Percentiles rank a stretch among this genome's conserved stretches.
These are phyloP conservation scores for Phorcus lineatus DNA, from an alignment of 2,888 invertebrate genomes.

Conservation along the genomic window DNA sequence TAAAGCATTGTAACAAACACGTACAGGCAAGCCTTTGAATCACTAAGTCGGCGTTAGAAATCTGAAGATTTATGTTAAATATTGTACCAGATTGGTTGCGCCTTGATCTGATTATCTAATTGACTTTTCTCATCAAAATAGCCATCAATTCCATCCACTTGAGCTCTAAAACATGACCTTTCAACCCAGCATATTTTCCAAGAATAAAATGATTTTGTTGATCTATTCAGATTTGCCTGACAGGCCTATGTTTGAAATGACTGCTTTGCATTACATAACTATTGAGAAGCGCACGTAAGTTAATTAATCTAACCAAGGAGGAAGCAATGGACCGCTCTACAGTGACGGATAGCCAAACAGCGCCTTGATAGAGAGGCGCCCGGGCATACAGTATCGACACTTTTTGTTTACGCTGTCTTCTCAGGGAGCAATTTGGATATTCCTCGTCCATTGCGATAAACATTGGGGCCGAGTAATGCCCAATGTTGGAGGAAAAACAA, in stretches of 20 bases:
- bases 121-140: neutral
- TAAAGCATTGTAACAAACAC: no score
- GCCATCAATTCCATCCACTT: neutral
- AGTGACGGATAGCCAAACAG: constrained; percentile 9
- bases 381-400: neutral
- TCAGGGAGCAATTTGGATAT: constrained; percentile 6
- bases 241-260: neutral
- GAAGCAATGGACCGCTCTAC: neutral
- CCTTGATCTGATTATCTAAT: constrained; percentile 5
- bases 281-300: constrained; percentile 12
- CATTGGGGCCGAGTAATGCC: constrained; percentile 1
- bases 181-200: constrained; percentile 6
- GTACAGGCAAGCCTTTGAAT: no score
- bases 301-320: constrained; percentile 17
- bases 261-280: constrained; percentile 6
- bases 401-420: neutral
- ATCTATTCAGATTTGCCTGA: neutral
- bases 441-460: constrained; percentile 4
- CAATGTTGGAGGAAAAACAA: neutral
- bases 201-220: constrained; percentile 12
- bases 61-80: neutral
- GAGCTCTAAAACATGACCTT: neutral
- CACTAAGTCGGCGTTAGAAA: no score
- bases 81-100: neutral
- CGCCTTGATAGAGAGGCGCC: neutral